Evolutionary conservation across 2,113 vertebrate genomes (phyloP), one percentile per base, ranked within the genome.

Genomic region (Vulpes ferrilata): DNA sequence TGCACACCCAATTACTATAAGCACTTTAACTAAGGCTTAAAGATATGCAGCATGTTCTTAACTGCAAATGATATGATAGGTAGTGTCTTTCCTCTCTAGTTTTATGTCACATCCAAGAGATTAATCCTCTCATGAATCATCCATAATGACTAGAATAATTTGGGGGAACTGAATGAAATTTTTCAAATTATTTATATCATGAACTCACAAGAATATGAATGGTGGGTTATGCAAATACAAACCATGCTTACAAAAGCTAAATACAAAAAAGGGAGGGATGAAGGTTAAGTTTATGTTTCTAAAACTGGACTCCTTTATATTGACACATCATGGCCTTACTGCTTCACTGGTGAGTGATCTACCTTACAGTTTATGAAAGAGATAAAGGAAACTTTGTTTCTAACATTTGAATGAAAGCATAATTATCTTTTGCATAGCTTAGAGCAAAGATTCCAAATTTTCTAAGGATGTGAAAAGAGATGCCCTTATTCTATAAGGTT

Each of bases 151-250:
- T 98, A 97, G 98, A 97, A 98, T 98, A 99, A 99, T 98, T 99
- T 98, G 98, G 94, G 74, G 90, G 90, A 98, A 98, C 98, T 98
- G 98, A 98, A 98, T 98, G 98, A 98, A 98, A 99, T 97, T 98
- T 98, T 98, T 98, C 98, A 97, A 98, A 98, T 99, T 99, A 98
- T 98, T 99, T 99, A 98, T 99, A 98, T 98, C 95, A 98, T 97
- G 96, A 98, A 96, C 96, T 98, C 98, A 96, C 96, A 98, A 96
- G 98, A 96, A 98, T 98, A 98, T 99, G 98, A 99, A 98, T 98
- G 98, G 98, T 97, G 94, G 96, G 86, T 97, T 98, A 98, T 98
- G 97, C 97, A 98, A 98, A 99, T 99, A 98, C 96, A 98, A 98
- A 85, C 89, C 96, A 69, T 98, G 97, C 98, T 98, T 98, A 98